phyloP scores from a whole-genome alignment of 2,113 vertebrate genomes.

The Dicaeum eximium region DNA sequence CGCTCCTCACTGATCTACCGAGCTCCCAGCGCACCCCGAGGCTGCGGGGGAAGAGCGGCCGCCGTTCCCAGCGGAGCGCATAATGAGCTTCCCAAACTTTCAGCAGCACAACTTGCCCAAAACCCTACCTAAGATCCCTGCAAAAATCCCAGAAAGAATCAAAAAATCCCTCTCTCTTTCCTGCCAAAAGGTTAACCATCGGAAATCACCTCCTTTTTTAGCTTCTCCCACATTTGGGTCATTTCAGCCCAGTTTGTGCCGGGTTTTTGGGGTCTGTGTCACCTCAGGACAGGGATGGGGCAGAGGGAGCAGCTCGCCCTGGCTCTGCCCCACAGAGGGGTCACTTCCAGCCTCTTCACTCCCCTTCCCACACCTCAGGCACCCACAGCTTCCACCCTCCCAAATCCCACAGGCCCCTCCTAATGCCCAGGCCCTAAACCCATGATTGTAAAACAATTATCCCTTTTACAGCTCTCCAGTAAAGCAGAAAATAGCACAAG shows the following conservation, averaged over 20 bases:
- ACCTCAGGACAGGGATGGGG: fast-evolving
- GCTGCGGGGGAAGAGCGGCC: fast-evolving
- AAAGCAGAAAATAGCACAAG: not conserved
- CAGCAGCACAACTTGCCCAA: no score
- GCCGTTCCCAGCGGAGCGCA: fast-evolving
- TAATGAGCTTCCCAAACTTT: not conserved
- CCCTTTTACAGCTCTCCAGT: not conserved
- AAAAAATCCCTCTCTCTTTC: not conserved
- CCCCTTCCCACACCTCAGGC: not conserved
- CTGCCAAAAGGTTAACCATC: not conserved
- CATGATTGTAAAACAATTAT: not conserved
- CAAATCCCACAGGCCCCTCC: not conserved
- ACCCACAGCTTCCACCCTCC: not conserved
- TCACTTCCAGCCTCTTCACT: fast-evolving
- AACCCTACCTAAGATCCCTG: not conserved
- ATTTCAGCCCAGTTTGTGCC: fast-evolving
- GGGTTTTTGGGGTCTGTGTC: no score
- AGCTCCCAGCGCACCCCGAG: fast-evolving
- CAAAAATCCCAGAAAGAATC: not conserved
- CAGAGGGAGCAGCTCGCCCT: not conserved
- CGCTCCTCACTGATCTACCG: fast-evolving
- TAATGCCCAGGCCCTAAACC: not conserved
- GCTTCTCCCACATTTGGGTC: not conserved
- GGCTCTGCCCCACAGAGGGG: not conserved
- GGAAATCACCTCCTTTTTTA: fast-evolving